Evolutionary conservation across 2,113 vertebrate genomes (phyloP).

Genomic region (Mus musculus): GRCm39 chr15:45963501-45964000

Average conservation of each 20-base stretch:
- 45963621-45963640: neutral
- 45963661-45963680: neutral
- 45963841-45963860: neutral
- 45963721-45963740: slow-evolving; percentile 1
- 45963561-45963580: neutral
- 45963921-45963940: neutral
- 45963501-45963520: neutral
- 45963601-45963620: neutral
- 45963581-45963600: neutral
- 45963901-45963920: neutral
- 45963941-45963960: neutral
- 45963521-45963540: neutral
- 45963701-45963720: neutral
- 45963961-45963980: slow-evolving; percentile 11
- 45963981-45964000: neutral
- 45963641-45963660: neutral
- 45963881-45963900: neutral
- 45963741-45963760: slow-evolving; percentile 8
- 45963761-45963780: neutral
- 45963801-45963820: neutral
- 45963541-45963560: neutral
- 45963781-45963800: neutral
- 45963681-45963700: neutral
- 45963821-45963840: neutral
- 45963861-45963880: neutral